phyloP scores from a whole-genome alignment of 2,113 vertebrate genomes.

The Coptodon bakossiorum region DNA sequence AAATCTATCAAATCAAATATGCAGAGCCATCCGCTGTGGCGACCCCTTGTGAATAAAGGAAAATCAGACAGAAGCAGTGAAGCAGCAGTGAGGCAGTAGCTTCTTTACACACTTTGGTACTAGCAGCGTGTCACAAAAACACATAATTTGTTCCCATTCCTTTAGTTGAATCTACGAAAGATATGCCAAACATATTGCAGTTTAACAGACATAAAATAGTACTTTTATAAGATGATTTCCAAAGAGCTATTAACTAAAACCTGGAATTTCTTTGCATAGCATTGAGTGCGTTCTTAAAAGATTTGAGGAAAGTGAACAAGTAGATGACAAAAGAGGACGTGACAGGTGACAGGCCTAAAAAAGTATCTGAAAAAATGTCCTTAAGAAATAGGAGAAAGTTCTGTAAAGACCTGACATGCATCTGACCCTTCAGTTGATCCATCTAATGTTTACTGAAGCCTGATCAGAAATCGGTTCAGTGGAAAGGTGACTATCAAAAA shows the following conservation, averaged over 20 bases:
- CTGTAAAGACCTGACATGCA: neutral
- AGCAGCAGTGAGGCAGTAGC: neutral
- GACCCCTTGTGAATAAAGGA: neutral
- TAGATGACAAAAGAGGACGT: neutral
- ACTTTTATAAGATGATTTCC: neutral
- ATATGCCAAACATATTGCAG: neutral
- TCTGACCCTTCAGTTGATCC: neutral
- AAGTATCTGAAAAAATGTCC: neutral
- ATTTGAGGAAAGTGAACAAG: neutral
- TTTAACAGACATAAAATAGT: neutral
- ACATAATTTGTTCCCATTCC: neutral
- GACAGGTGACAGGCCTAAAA: neutral
- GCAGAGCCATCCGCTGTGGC: neutral
- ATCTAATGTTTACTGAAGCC: neutral
- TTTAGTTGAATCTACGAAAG: neutral
- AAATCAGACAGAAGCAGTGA: neutral
- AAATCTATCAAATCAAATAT: neutral
- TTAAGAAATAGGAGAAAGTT: neutral
- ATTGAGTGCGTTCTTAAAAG: neutral
- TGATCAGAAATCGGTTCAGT: neutral
- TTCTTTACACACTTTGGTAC: neutral
- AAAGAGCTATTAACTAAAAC: neutral
- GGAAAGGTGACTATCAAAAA: neutral
- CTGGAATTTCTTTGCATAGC: neutral
- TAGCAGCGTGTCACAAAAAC: neutral